A percentile compares a stretch with the other conserved stretches of the same genome.
phyloP scores from a whole-genome alignment of 53 echinoderm and acorn worm species.

The Apostichopus leukothele region DNA sequence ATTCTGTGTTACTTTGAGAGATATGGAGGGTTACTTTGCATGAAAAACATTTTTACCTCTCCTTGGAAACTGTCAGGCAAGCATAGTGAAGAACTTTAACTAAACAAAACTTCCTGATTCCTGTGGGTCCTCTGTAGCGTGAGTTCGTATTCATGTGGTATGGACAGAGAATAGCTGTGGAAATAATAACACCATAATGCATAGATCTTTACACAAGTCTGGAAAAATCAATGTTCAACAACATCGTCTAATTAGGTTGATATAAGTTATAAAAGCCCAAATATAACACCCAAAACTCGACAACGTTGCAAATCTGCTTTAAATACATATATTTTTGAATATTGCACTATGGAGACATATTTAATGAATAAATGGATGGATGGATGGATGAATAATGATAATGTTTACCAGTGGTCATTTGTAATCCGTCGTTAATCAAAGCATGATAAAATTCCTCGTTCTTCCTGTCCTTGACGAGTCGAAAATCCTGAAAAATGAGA shows the following conservation, averaged over 20 bases:
- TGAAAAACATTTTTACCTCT: not conserved
- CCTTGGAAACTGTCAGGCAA: not conserved
- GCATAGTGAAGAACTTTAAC: not conserved
- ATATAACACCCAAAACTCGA: too few relatives aligned
- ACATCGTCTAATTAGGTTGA: too few relatives aligned
- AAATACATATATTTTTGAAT: too few relatives aligned
- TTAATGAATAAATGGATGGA: too few relatives aligned
- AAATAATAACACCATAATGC: not conserved
- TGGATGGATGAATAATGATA: too few relatives aligned
- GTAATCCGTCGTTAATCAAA: slow-evolving; percentile 19
- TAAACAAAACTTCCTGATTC: not conserved
- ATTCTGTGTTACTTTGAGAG: too few relatives aligned
- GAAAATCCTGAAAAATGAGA: slow-evolving; percentile 12
- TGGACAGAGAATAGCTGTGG: not conserved
- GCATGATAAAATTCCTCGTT: slow-evolving; percentile 9
- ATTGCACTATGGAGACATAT: too few relatives aligned
- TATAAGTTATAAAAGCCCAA: too few relatives aligned
- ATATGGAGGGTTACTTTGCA: too few relatives aligned
- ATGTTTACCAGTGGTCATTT: slow-evolving; percentile 29
- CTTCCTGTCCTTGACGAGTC: slow-evolving; percentile 10
- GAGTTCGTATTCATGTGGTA: not conserved
- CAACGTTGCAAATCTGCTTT: too few relatives aligned
- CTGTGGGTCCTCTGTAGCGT: not conserved
- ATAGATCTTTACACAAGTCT: too few relatives aligned
- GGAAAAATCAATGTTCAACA: too few relatives aligned